phyloP scores from a whole-genome alignment of 2,797 vertebrate genomes.

The Darevskia nairensis region DNA sequence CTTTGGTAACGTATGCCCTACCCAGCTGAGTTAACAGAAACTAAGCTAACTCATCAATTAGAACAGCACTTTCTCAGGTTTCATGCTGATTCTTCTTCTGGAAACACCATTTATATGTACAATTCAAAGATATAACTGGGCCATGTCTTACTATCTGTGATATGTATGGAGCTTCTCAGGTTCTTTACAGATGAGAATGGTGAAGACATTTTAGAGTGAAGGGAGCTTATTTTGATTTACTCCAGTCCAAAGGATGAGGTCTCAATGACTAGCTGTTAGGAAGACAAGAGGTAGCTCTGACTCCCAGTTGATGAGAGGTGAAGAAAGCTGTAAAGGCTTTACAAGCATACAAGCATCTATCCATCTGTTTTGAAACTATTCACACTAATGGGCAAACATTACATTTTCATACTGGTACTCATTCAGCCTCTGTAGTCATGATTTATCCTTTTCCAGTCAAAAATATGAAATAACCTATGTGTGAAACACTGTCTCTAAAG shows the following conservation, averaged over 20 bases:
- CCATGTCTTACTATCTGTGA: background rate
- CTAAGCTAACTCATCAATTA: too few relatives aligned
- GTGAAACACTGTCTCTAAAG: background rate
- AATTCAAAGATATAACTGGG: background rate
- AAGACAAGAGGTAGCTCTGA: background rate
- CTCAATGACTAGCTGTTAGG: rapidly evolving
- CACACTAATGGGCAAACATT: background rate
- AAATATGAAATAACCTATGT: background rate
- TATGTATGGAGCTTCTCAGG: background rate
- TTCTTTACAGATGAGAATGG: rapidly evolving
- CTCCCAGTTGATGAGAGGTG: background rate
- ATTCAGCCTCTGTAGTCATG: background rate
- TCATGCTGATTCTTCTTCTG: background rate
- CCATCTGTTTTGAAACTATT: background rate
- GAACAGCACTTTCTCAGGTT: background rate
- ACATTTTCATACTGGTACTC: background rate
- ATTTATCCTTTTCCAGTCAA: background rate
- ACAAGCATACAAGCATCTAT: background rate
- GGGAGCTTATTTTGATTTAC: background rate
- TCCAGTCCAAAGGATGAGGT: background rate
- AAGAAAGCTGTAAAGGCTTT: background rate
- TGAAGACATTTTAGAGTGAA: background rate
- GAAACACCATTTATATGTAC: background rate
- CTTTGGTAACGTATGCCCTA: background rate
- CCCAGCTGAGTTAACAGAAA: background rate